Conservation (phyloP, 2,797 vertebrate species). For the Myiotriccus ornatus region DNA sequence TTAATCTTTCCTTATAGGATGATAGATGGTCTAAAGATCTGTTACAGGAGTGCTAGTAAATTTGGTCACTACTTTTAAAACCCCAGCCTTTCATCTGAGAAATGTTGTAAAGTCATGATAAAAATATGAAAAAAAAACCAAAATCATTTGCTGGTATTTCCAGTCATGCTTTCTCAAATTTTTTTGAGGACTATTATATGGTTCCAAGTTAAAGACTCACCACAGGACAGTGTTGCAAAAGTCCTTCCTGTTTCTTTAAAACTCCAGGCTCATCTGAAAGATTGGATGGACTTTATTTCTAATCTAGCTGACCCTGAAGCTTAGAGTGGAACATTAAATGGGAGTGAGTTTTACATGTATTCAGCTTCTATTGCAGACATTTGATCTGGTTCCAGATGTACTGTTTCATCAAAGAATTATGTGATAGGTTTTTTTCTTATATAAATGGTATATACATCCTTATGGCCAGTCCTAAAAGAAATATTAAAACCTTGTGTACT, state of each 20-base stretch:
- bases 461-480: not conserved
- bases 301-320: not conserved
- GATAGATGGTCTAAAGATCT: not conserved
- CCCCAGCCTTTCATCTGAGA: not conserved
- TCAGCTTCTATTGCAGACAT: slow-evolving; percentile 5
- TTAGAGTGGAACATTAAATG: not conserved
- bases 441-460: not conserved
- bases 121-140: not conserved
- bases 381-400: slow-evolving; percentile 1
- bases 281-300: not conserved
- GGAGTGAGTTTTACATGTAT: not conserved
- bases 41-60: not conserved
- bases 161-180: not conserved
- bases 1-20: not conserved
- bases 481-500: not conserved
- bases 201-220: not conserved
- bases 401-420: not conserved
- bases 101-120: not conserved
- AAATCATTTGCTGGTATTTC: not conserved
- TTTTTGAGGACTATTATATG: not conserved
- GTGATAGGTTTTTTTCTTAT: not conserved
- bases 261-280: not conserved
- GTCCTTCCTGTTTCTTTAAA: not conserved
- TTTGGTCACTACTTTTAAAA: not conserved
- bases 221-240: not conserved